A percentile compares a stretch with the other conserved stretches of the same genome.
Conservation (phyloP, 2,113 vertebrate genomes). For the Anhinga anhinga region DNA sequence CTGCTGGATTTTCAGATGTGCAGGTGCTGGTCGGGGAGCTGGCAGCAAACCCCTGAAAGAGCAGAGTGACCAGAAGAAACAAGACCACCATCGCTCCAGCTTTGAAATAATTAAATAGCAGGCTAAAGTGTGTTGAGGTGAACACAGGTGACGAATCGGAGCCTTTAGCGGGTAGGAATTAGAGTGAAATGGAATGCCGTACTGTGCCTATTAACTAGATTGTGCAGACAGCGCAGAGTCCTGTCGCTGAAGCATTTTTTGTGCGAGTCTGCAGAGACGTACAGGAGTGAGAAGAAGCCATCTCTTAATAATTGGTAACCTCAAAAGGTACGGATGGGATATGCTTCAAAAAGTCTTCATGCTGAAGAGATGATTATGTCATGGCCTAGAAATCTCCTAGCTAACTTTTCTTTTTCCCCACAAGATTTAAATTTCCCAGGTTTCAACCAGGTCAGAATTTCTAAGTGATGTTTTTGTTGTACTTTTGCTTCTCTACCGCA, state of each 20-base stretch:
- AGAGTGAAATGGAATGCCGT: background rate
- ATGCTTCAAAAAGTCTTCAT: background rate
- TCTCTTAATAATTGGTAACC: conserved; percentile 30
- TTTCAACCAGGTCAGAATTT: background rate
- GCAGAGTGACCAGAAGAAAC: background rate
- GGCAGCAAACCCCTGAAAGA: background rate
- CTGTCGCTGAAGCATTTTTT: background rate
- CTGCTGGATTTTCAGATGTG: background rate
- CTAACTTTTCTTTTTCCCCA: background rate
- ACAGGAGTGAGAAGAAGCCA: background rate
- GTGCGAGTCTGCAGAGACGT: background rate
- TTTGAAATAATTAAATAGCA: conserved; percentile 3
- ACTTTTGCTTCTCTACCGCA: background rate
- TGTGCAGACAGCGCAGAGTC: conserved; percentile 14
- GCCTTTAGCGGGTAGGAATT: background rate
- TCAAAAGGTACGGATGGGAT: background rate
- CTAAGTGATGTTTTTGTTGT: background rate
- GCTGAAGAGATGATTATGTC: conserved; percentile 19
- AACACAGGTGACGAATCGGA: background rate
- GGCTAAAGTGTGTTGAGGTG: background rate
- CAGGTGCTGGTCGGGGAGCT: background rate
- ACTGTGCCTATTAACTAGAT: background rate
- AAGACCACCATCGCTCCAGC: background rate
- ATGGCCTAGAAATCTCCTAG: conserved; percentile 53
- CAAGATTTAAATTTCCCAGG: background rate